Base-by-base conservation (phyloP, 2,797 vertebrate genomes). In the Danio choprae region DNA sequence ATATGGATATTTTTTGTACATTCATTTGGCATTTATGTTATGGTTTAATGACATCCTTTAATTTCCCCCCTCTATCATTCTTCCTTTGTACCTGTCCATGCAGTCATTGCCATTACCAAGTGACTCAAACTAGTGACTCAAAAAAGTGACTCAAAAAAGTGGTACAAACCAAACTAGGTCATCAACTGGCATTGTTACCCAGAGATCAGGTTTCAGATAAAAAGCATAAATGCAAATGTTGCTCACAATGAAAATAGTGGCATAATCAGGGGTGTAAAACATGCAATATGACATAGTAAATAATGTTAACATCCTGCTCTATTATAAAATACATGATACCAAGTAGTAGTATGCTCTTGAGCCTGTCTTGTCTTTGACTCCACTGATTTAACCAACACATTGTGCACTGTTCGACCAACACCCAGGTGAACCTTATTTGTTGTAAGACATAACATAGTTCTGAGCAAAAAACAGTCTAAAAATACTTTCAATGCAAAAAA, bases 391-490 rank as follows among this genome's bases (percentile, higher is more conserved):
- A 51, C 40, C 43, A 82, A 50, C 3, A 3, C 0, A 48, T 18
- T 1, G 6, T 22, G 44, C 16, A 13, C 22, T 29, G 18, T 58
- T 56, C 36, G 41, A 16, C 11, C 67, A 80, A 71, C n/a, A 76
- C 41, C 18, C 69, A 55, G 1, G 44, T 36, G 29, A 36, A 9
- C 22, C n/a, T 13, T 74, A 84, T 48, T 51, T 59, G 58, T 58
- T 69, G 72, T 79, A 4, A 71, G 64, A 81, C 82, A 82, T 86
- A 77, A 83, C 71, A 77, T 65, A 85, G 72, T 84, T 64, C 56
- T 20, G 13, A 77, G 79, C 69, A 86, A 83, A 48, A 29, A 58
- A 53, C 22, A n/a, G 29, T 64, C 63, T 67, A 76, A 84, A 68
- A 70, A 80, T 70, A 70, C 38, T 13, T 36, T 63, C 55, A 79